phyloP scores from a whole-genome alignment of 2,113 vertebrate species.

The Pachycephala philippinensis region DNA sequence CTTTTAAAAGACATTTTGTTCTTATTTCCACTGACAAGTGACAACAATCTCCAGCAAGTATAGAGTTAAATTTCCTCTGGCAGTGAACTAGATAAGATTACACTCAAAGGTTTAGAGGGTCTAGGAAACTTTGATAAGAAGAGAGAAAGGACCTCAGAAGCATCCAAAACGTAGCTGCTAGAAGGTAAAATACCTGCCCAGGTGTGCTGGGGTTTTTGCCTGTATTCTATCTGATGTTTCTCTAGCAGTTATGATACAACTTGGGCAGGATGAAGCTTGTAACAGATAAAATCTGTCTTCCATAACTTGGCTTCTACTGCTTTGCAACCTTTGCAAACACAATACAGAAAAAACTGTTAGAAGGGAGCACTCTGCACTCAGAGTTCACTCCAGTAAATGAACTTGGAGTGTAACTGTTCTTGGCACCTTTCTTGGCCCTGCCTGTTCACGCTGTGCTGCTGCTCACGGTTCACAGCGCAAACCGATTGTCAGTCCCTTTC shows the following conservation, averaged over 20 bases:
- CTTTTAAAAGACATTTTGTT: not conserved
- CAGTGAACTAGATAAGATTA: not conserved
- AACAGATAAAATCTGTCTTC: not conserved
- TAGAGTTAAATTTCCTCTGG: not conserved
- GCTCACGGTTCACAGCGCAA: not conserved
- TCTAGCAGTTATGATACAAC: not conserved
- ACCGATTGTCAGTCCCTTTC: not conserved
- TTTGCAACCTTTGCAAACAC: not conserved
- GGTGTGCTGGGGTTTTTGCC: not conserved
- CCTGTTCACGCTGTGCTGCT: not conserved
- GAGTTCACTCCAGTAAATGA: not conserved
- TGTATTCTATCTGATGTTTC: not conserved
- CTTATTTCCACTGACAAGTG: not conserved
- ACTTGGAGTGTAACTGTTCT: not conserved
- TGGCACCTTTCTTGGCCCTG: not conserved
- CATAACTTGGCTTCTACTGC: not conserved
- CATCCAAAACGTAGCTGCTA: not conserved
- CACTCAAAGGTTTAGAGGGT: not conserved
- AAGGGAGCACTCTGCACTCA: not conserved
- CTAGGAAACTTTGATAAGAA: not conserved
- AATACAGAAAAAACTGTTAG: not conserved
- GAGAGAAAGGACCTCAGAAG: not conserved
- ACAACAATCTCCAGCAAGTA: not conserved
- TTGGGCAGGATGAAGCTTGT: not conserved
- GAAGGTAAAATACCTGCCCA: not conserved